Evolutionary conservation across 2,797 vertebrate genomes (phyloP), one percentile per base, ranked within the genome.

Genomic region (Acanthurus tractus): DNA sequence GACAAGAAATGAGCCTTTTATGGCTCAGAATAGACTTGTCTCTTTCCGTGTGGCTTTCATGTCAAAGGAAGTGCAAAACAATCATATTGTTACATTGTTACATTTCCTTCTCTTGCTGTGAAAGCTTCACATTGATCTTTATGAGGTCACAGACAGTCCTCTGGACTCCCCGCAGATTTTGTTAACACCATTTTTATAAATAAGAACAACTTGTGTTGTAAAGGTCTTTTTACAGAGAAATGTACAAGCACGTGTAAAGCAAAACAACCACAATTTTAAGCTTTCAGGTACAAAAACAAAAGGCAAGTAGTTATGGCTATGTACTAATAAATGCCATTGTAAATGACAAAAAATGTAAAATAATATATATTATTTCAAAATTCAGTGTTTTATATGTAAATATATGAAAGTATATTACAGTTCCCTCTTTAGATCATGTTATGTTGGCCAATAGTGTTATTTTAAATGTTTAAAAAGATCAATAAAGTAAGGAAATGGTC

Each of bases 81-180:
- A 95, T 95, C 90, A 93, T 94, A 95, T 96, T 96, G 94, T 96
- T 96, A 82, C 94, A 95, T 96, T 96, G 95, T 96, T 95, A 95
- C 95, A 95, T 95, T 95, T 96, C 95, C 94, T 93, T 70, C 69
- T 87, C 93, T 92, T 18, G 90, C 91, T 94, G 90, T 93, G 94
- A 94, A 94, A 93, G 90, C 83, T 83, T 91, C 86, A 90, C 91
- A 91, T 93, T 94, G 93, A 93, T 94, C 92, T 89, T 93, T 93
- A 93, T 92, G 91, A 93, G 94, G 93, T 93, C 94, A 95, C 67
- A 87, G 52, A 82, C 82, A 75, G 86, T 85, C 44, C 70, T 74
- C 63, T 14, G 11, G 63, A 49, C 76, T 85, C 83, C 86, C 83
- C 69, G 70, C 40, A 56, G 83, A 29, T 78, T 90, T 13, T 78